Evolutionary conservation across 2,888 invertebrate genomes (phyloP), one percentile per base, ranked within the genome.

Genomic region (Tachina fera): DNA sequence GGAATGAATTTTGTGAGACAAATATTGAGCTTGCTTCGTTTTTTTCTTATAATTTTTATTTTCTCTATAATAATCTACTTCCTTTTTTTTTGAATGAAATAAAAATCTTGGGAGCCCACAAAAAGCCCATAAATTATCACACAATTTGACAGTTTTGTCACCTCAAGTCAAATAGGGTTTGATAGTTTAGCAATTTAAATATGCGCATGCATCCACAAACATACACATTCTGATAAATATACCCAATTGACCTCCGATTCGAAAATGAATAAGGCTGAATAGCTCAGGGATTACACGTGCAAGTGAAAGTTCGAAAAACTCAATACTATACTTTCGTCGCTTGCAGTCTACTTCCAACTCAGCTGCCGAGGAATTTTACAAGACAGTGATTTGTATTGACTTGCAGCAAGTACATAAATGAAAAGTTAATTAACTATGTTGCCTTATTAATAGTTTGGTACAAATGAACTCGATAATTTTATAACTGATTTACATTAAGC

Each of bases 91-190:
- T 19, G 19, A 70, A 53, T 49, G 43, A 11, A 14, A 60, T 19
- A 53, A 41, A 70, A 53, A 39, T 60, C 56, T 67, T 75, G 68
- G 86, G 84, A 86, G 86, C 86, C 87, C 79, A 87, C 87, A 81
- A 83, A 31, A 74, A 77, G 67, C 61, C 53, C 76, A 87, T 86
- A 86, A 87, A 87, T 87, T 86, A 31, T 74, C 67, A 75, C 65
- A 75, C 67, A 83, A 77, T 84, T 87, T 86, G 86, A 86, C 86
- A 80, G 76, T 81, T 82, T 80, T 74, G 53, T 41, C 82, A 78
- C 85, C 74, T 78, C 39, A 82, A 77, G 76, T 67, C 43, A 72
- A 70, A 79, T 68, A 43, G 45, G 16, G 49, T 72, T 76, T 53
- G 70, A 75, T 53, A 39, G 45, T 53, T 56, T 22, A 65, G 41